Percentiles rank a stretch among this genome's conserved stretches.
These are phyloP conservation scores for Hermodice carunculata DNA, from an alignment of 2,888 invertebrate genomes.

Conservation along the genomic window DNA sequence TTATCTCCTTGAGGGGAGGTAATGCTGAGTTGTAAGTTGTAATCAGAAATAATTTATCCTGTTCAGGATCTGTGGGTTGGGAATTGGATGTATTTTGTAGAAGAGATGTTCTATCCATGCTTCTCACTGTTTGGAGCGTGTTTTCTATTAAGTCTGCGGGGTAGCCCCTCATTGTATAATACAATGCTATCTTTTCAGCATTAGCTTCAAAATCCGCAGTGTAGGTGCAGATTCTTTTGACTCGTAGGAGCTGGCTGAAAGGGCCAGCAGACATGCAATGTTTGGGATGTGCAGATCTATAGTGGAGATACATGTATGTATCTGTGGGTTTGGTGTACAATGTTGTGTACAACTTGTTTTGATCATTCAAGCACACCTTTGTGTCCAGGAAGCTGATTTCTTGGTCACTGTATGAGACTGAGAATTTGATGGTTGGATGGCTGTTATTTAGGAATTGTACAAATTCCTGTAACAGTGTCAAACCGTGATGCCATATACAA, in stretches of 20 bases:
- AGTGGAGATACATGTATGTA: background rate
- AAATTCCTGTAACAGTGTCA: background rate
- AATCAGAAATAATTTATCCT: too few species aligned
- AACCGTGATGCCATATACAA: background rate
- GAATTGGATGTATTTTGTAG: too few species aligned
- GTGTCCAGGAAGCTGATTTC: constrained; percentile 2
- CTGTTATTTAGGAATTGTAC: background rate
- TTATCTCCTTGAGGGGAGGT: too few species aligned
- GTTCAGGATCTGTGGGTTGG: too few species aligned
- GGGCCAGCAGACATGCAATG: background rate
- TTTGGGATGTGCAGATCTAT: background rate
- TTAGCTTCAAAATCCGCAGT: background rate
- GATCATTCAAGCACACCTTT: background rate
- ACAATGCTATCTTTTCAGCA: too few species aligned
- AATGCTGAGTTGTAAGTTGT: too few species aligned
- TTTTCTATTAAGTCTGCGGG: too few species aligned
- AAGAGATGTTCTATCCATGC: too few species aligned
- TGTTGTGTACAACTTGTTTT: background rate
- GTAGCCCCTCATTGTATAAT: too few species aligned
- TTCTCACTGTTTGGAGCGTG: too few species aligned
- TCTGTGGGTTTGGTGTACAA: constrained; percentile 4
- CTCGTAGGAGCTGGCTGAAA: background rate
- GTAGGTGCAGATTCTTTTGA: background rate
- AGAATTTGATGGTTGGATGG: background rate
- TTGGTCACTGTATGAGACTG: background rate